Conservation (phyloP, 2,888 invertebrate species). For the Rhingia rostrata region DNA sequence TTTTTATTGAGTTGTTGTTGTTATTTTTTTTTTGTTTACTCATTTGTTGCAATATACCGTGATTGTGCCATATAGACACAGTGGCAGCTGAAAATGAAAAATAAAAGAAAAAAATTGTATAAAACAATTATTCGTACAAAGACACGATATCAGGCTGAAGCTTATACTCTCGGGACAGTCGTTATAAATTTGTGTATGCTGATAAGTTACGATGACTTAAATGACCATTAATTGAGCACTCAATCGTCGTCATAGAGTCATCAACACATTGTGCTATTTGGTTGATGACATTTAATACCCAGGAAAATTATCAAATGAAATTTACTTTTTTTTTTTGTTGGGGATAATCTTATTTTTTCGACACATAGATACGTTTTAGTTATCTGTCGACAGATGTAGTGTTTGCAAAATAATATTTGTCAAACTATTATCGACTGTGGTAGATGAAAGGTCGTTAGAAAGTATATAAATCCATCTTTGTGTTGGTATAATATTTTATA, state of each 20-base stretch:
- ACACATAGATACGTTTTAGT: too few species aligned
- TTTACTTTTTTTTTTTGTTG: conserved; percentile 2
- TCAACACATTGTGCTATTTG: background rate
- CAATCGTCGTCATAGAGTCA: conserved; percentile 24
- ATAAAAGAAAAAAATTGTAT: too few species aligned
- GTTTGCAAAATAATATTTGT: background rate
- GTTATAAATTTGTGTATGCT: conserved; percentile 43
- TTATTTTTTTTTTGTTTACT: conserved; percentile 11
- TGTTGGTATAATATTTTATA: background rate
- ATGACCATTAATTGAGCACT: conserved; percentile 50
- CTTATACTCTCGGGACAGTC: background rate
- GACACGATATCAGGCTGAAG: conserved; percentile 43
- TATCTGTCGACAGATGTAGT: conserved; percentile 5
- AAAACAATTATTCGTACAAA: conserved; percentile 57
- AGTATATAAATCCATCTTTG: background rate
- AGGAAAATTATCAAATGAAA: conserved; percentile 31
- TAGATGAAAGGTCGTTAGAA: conserved; percentile 31
- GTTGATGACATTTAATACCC: conserved; percentile 51
- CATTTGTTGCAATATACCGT: background rate
- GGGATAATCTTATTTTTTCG: too few species aligned
- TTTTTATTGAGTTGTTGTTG: conserved; percentile 49
- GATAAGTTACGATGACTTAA: conserved; percentile 60
- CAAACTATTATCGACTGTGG: background rate
- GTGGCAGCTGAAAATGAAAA: conserved; percentile 40
- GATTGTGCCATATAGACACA: conserved; percentile 48